Evolutionary conservation across 1,140 invertebrate species (phyloP).

Genomic region (Melipona quadrifasciata): DNA sequence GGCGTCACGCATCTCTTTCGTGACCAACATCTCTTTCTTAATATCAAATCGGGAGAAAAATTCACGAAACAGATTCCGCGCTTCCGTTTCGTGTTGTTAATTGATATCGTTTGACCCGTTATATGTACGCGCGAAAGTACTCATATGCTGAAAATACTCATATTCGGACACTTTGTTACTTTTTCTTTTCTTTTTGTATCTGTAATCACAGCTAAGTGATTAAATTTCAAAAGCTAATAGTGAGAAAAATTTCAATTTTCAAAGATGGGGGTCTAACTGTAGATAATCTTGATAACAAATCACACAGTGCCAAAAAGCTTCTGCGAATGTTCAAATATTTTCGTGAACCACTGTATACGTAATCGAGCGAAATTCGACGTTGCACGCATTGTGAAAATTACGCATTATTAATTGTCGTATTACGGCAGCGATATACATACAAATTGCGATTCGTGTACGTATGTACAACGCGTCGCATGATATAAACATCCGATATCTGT

Average conservation of each 20-base stretch:
- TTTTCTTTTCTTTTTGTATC: not conserved
- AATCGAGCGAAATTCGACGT: not conserved
- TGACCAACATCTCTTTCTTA: not conserved
- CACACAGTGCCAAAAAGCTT: no score
- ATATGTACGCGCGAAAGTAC: not conserved
- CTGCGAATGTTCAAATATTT: not conserved
- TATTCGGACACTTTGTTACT: not conserved
- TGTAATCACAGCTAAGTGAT: not conserved
- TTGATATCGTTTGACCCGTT: not conserved
- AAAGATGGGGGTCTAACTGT: no score
- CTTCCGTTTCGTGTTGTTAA: slow-evolving; percentile 3
- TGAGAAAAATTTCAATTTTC: no score
- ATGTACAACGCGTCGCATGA: slow-evolving; percentile 18
- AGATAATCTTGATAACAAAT: no score
- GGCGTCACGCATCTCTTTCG: not conserved
- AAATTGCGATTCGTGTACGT: not conserved
- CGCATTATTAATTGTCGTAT: slow-evolving; percentile 16
- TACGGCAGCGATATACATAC: not conserved
- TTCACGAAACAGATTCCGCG: no score
- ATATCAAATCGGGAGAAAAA: not conserved
- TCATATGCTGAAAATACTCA: no score
- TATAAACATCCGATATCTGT: slow-evolving; percentile 25
- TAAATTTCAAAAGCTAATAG: no score
- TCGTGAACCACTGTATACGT: not conserved
- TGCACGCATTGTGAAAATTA: not conserved